Evolutionary conservation across 37 sponge, comb jelly and placozoan genomes (phyloP).

Genomic region (Beroe ovata): DNA sequence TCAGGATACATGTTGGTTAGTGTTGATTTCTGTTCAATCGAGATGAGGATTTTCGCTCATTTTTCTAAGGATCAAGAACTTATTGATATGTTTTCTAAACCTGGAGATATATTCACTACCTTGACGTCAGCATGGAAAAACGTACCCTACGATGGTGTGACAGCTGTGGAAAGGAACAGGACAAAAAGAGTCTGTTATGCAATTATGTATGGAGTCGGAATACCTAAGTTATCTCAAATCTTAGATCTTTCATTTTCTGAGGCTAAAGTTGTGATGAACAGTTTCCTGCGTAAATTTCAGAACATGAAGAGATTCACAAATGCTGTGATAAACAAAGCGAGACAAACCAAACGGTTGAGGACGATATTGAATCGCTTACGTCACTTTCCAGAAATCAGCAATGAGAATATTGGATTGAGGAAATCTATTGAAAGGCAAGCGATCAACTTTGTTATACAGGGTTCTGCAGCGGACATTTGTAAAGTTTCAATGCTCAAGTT

Average conservation of each 20-base stretch:
- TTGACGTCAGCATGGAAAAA: conserved; percentile 21
- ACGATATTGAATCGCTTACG: conserved; percentile 56
- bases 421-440: conserved; percentile 64
- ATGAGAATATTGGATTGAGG: conserved; percentile 5
- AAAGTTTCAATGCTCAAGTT: conserved; percentile 44
- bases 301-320: conserved; percentile 34
- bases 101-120: conserved; percentile 16
- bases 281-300: conserved; percentile 24
- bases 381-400: conserved; percentile 40
- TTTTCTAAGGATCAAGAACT: conserved; percentile 62
- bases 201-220: conserved; percentile 53
- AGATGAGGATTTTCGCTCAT: conserved; percentile 48
- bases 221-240: conserved; percentile 44
- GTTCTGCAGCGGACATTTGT: conserved; percentile 63
- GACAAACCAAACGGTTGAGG: conserved; percentile 11
- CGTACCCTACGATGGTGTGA: not conserved
- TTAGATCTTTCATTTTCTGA: conserved; percentile 4
- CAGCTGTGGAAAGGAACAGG: not conserved
- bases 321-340: conserved; percentile 32
- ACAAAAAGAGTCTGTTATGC: conserved; percentile 64
- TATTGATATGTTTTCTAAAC: not conserved
- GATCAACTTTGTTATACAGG: conserved; percentile 54
- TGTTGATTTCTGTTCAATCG: conserved; percentile 61
- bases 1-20: conserved; percentile 8
- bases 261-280: conserved; percentile 38